These are phyloP conservation scores for Heteronetta atricapilla DNA, from an alignment of 2,113 vertebrate genomes.

Conservation along the genomic window DNA sequence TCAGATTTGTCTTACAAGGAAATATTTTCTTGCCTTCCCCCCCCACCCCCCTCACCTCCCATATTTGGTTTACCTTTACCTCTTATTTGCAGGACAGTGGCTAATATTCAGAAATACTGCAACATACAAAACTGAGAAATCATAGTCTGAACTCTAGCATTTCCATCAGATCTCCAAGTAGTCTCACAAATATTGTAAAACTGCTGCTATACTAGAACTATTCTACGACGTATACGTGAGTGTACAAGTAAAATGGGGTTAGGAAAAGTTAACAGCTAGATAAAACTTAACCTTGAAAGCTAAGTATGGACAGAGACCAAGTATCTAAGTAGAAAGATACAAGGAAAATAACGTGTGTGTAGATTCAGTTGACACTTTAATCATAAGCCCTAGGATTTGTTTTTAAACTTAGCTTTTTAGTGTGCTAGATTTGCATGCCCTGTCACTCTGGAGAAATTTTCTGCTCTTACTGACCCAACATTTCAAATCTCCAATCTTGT, in stretches of 20 bases:
- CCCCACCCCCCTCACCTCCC: too few species aligned
- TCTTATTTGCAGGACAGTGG: not conserved
- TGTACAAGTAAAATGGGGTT: not conserved
- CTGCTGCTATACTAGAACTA: not conserved
- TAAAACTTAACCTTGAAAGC: not conserved
- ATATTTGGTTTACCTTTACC: not conserved
- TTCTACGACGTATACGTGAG: not conserved
- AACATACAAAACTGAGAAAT: not conserved
- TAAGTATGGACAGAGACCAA: not conserved
- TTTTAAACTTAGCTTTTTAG: not conserved
- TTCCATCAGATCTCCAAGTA: not conserved
- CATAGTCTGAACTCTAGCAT: not conserved
- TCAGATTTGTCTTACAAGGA: not conserved
- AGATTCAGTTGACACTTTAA: not conserved
- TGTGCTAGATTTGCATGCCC: not conserved
- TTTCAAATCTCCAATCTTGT: not conserved
- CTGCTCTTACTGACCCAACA: not conserved
- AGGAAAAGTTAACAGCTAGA: not conserved
- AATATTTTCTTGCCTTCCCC: not conserved
- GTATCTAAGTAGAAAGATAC: not conserved
- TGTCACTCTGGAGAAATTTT: fast-evolving
- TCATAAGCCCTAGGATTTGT: not conserved
- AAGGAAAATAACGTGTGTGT: not conserved
- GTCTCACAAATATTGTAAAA: not conserved
- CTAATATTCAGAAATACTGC: not conserved